These are phyloP conservation scores for Marasmarcha lunaedactyla DNA, from an alignment of 2,888 invertebrate genomes.

Conservation along the genomic window DNA sequence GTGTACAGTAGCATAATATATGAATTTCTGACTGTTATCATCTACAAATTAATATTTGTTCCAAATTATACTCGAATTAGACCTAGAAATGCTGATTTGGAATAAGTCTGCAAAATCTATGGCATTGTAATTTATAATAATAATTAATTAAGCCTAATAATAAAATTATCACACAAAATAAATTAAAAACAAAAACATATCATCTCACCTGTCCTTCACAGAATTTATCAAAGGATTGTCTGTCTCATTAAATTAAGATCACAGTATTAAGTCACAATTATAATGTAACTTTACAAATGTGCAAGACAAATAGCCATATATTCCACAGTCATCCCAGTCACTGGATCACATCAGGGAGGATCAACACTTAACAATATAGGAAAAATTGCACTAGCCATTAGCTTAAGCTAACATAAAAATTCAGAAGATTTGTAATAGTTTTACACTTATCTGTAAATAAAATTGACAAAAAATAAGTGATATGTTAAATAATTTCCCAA, in stretches of 20 bases:
- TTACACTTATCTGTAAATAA: conserved; percentile 16
- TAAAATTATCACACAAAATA: conserved; percentile 56
- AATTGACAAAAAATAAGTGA: not conserved
- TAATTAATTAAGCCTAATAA: conserved; percentile 44
- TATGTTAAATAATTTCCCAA: conserved; percentile 12
- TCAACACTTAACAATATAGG: conserved; percentile 24
- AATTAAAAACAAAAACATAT: conserved; percentile 53
- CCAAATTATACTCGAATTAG: conserved; percentile 20
- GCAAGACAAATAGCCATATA: conserved; percentile 53
- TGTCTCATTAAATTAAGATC: conserved; percentile 63
- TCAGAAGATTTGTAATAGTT: conserved; percentile 10
- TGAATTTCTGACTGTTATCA: conserved; percentile 16
- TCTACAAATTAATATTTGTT: conserved; percentile 5
- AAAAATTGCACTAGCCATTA: conserved; percentile 38
- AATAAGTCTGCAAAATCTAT: conserved; percentile 50
- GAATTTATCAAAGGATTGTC: conserved; percentile 61
- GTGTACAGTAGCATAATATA: conserved; percentile 33
- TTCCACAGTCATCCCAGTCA: conserved; percentile 64
- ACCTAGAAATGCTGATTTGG: conserved; percentile 56
- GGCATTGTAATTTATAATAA: conserved; percentile 49
- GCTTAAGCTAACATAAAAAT: conserved; percentile 30
- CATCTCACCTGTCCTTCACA: conserved; percentile 50
- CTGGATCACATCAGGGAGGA: conserved; percentile 45
- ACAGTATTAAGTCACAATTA: conserved; percentile 67
- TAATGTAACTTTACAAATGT: conserved; percentile 58